These are phyloP conservation scores for Pao palembangensis DNA, from an alignment of 2,113 vertebrate species.

Conservation along the genomic window DNA sequence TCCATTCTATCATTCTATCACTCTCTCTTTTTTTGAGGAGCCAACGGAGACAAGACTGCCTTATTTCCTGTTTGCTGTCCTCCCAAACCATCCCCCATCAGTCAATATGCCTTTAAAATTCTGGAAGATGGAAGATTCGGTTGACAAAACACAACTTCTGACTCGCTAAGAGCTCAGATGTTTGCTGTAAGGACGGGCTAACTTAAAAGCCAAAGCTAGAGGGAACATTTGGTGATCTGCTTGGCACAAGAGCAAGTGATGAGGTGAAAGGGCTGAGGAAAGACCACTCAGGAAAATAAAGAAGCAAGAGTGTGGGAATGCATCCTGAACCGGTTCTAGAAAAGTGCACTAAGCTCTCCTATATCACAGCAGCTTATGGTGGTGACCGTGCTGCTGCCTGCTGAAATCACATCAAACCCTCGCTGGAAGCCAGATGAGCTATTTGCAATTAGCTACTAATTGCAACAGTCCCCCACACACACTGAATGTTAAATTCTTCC, in stretches of 20 bases:
- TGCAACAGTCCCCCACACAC: neutral
- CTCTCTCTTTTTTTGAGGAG: neutral
- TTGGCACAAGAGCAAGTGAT: slow-evolving; percentile 13
- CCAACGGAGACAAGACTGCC: neutral
- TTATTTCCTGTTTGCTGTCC: too few relatives aligned
- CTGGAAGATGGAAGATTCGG: too few relatives aligned
- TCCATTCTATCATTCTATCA: slow-evolving; percentile 11
- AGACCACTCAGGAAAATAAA: neutral
- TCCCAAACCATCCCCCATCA: too few relatives aligned
- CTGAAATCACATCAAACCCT: slow-evolving; percentile 49
- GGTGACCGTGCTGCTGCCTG: slow-evolving; percentile 19
- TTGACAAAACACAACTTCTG: too few relatives aligned
- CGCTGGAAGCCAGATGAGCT: slow-evolving; percentile 23
- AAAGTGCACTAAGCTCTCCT: too few relatives aligned
- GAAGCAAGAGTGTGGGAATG: neutral
- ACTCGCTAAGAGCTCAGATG: too few relatives aligned
- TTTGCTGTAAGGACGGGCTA: too few relatives aligned
- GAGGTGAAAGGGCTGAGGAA: slow-evolving; percentile 21
- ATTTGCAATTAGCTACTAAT: slow-evolving; percentile 50
- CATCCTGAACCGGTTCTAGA: too few relatives aligned
- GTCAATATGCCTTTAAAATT: too few relatives aligned
- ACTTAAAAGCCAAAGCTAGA: slow-evolving; percentile 10
- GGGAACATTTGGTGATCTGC: slow-evolving; percentile 25
- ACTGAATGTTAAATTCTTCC: neutral
- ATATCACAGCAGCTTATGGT: too few relatives aligned